Evolutionary conservation across 2,888 invertebrate genomes (phyloP).

Genomic region (Charanyca ferruginea): DNA sequence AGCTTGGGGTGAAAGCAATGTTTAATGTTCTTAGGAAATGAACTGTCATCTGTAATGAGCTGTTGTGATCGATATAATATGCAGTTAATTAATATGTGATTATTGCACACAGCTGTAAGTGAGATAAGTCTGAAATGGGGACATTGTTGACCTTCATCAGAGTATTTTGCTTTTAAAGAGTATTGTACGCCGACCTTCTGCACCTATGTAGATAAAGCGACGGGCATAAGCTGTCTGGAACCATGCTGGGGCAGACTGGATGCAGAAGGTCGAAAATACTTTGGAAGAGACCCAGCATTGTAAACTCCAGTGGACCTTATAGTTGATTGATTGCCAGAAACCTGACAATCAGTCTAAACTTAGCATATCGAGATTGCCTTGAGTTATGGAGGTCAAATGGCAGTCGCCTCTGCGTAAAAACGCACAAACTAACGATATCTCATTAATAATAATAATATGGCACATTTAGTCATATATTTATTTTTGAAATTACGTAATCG

Average conservation of each 20-base stretch:
- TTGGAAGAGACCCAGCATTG: no score
- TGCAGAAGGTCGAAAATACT: no score
- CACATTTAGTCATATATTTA: no score
- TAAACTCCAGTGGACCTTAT: no score
- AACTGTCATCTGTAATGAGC: constrained; percentile 51
- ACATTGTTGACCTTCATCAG: constrained; percentile 40
- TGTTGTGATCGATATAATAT: constrained; percentile 41
- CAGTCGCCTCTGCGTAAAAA: neutral
- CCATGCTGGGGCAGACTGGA: no score
- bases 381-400: neutral
- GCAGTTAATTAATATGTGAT: constrained; percentile 18
- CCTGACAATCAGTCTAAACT: neutral
- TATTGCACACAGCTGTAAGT: constrained; percentile 39
- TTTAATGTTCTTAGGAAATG: constrained; percentile 58
- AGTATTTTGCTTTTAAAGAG: neutral
- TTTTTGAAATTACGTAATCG: no score
- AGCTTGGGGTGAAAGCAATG: constrained; percentile 41
- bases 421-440: neutral
- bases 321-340: neutral
- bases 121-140: constrained; percentile 36
- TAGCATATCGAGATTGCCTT: neutral
- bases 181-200: neutral
- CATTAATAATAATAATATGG: no score
- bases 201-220: no score
- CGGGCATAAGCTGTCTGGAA: no score